Conservation (phyloP, 2,888 invertebrate species). For the Pollenia labialis region DNA sequence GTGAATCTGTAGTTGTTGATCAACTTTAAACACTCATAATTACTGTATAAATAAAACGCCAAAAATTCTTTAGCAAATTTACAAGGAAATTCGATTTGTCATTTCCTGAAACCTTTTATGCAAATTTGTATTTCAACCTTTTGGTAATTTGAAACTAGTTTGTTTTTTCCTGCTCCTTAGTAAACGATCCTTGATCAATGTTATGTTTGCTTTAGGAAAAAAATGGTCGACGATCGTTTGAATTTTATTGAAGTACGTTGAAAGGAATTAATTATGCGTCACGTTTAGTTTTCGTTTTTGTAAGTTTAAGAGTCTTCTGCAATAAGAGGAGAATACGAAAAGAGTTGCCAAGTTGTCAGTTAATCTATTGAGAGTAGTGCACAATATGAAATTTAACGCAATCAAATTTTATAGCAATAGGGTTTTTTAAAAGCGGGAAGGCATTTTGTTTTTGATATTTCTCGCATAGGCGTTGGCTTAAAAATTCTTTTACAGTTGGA, state of each 20-base stretch:
- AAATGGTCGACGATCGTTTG: slow-evolving; percentile 58
- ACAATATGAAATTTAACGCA: no score
- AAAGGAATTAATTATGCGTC: slow-evolving; percentile 66
- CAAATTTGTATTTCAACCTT: slow-evolving; percentile 53
- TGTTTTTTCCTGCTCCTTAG: slow-evolving; percentile 7
- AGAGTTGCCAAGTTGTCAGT: slow-evolving; percentile 31
- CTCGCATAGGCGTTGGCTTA: no score
- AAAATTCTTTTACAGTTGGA: no score
- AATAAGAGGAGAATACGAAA: background rate
- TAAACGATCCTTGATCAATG: slow-evolving; percentile 63
- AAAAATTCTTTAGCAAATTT: slow-evolving; percentile 43
- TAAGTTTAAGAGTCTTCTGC: slow-evolving; percentile 18
- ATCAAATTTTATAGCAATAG: no score
- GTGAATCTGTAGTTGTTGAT: slow-evolving; percentile 5
- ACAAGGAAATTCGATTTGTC: slow-evolving; percentile 58
- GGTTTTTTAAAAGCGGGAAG: no score
- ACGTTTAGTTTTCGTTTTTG: slow-evolving; percentile 58
- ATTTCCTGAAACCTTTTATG: slow-evolving; percentile 70
- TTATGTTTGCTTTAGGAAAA: slow-evolving; percentile 18
- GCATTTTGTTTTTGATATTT: no score
- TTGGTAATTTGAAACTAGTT: slow-evolving; percentile 67
- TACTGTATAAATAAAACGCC: background rate
- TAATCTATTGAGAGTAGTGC: no score
- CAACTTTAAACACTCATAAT: slow-evolving; percentile 49
- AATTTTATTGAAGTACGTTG: slow-evolving; percentile 43